Evolutionary conservation across 1,140 invertebrate species (phyloP).

Genomic region (Sitophilus oryzae): DNA sequence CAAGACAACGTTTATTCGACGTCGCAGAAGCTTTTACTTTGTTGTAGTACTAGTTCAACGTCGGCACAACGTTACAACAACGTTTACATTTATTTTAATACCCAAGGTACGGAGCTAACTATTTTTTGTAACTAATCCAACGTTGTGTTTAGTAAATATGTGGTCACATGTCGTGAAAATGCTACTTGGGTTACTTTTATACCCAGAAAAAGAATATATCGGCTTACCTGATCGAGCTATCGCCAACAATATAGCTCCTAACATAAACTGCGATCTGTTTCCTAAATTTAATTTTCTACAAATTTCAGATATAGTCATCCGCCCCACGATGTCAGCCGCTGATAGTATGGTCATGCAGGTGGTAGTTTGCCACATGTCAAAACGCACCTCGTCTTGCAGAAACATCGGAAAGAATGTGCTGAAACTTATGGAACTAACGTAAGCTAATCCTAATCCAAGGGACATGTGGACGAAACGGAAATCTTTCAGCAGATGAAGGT

Average conservation of each 20-base stretch:
- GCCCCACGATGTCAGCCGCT: constrained; percentile 58
- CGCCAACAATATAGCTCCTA: constrained; percentile 44
- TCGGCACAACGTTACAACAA: too few species aligned
- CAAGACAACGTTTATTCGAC: too few species aligned
- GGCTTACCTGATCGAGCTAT: constrained; percentile 47
- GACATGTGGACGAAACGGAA: constrained; percentile 57
- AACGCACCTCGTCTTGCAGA: constrained; percentile 48
- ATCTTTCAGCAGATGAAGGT: constrained; percentile 57
- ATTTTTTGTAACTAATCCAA: too few species aligned
- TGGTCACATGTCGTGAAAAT: too few species aligned
- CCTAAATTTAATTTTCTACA: constrained; percentile 57
- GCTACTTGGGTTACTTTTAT: too few species aligned
- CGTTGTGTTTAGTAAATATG: too few species aligned
- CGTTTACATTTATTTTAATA: too few species aligned
- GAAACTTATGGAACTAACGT: constrained; percentile 63
- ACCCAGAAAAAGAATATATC: too few species aligned
- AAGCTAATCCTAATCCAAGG: constrained; percentile 56
- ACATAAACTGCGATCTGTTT: constrained; percentile 49
- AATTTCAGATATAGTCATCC: constrained; percentile 56
- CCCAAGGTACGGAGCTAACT: too few species aligned
- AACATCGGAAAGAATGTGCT: constrained; percentile 64
- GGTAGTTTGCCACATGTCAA: constrained; percentile 54
- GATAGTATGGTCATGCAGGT: constrained; percentile 60
- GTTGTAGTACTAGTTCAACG: too few species aligned
- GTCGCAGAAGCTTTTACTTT: too few species aligned